phyloP scores from a whole-genome alignment of 2,888 invertebrate genomes.

The Ceramica pisi region DNA sequence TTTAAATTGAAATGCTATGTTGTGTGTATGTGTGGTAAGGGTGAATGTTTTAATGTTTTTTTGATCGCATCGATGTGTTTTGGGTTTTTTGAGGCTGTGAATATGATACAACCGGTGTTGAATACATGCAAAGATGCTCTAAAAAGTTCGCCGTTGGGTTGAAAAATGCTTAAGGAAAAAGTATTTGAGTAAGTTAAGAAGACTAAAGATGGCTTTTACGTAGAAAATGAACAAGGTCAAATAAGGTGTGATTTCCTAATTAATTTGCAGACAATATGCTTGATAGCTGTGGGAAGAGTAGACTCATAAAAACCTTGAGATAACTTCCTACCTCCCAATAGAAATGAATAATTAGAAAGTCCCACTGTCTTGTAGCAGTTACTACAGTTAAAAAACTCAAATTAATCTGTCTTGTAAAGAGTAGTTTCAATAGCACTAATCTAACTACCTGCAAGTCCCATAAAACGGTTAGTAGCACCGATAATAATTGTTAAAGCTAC shows the following conservation, averaged over 20 bases:
- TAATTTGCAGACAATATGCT: not conserved
- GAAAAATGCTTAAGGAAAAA: not conserved
- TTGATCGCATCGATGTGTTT: constrained; percentile 3
- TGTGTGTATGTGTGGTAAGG: constrained; percentile 20
- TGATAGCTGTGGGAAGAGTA: not conserved
- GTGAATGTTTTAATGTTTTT: not conserved
- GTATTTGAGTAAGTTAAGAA: not conserved
- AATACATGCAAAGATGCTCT: not conserved
- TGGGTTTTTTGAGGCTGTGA: not conserved
- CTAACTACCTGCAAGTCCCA: constrained; percentile 4
- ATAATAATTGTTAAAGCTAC: constrained; percentile 31
- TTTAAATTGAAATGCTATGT: constrained; percentile 48
- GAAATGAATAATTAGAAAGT: constrained; percentile 23
- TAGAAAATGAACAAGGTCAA: too few relatives aligned
- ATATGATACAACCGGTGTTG: too few relatives aligned
- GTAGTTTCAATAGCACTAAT: constrained; percentile 23
- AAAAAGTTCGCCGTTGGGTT: not conserved
- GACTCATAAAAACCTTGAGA: not conserved
- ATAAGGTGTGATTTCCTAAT: not conserved
- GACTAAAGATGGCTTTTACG: rapidly evolving
- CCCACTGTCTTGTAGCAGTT: constrained; percentile 16
- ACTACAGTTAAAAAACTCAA: constrained; percentile 1
- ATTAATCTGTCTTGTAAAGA: constrained; percentile 1
- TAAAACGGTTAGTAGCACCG: constrained; percentile 25
- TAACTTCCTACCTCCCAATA: not conserved